Evolutionary conservation across 2,113 vertebrate species (phyloP).

Genomic region (Mesocricetus auratus): DNA sequence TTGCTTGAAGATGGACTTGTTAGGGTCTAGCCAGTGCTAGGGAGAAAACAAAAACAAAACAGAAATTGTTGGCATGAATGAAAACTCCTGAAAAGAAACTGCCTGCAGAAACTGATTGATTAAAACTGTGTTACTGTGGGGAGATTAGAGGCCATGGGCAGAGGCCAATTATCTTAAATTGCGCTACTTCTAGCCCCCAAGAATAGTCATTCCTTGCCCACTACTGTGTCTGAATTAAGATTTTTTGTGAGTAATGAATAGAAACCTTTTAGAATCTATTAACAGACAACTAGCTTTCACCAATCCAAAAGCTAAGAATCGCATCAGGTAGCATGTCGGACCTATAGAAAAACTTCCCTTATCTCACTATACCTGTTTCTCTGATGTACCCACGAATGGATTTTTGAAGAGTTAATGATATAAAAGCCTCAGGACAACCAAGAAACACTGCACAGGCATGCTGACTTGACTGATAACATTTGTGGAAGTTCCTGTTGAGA

Average conservation of each 20-base stretch:
- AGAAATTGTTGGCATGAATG: constrained; percentile 72
- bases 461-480: neutral
- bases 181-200: neutral
- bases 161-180: neutral
- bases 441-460: neutral
- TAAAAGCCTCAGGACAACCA: neutral
- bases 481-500: neutral
- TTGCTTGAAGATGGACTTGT: constrained; percentile 96
- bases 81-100: neutral
- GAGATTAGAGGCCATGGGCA: neutral
- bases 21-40: constrained; percentile 99
- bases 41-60: constrained; percentile 83
- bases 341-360: neutral
- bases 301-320: neutral
- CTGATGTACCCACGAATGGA: neutral
- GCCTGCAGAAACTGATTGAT: neutral
- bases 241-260: neutral
- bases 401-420: neutral
- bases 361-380: neutral
- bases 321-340: neutral
- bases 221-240: neutral
- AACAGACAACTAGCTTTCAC: neutral
- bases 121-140: neutral
- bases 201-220: neutral
- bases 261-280: neutral